Conservation (phyloP, 2,113 vertebrate species). For the Oreochromis niloticus region DNA sequence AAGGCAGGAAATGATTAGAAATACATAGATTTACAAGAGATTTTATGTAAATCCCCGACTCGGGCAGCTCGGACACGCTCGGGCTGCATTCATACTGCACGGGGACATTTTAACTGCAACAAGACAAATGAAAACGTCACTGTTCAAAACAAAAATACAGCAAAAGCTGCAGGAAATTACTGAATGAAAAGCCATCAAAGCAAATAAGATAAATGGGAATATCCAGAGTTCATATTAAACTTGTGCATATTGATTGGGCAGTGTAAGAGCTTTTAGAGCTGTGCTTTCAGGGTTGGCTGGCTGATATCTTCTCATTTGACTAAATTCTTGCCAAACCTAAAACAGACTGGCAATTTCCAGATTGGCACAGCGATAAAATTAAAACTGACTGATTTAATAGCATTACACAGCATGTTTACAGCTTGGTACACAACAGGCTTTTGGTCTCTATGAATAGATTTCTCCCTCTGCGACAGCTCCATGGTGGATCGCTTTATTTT, state of each 20-base stretch:
- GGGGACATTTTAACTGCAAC: neutral
- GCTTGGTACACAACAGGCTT: neutral
- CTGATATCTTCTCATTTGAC: neutral
- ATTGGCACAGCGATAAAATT: neutral
- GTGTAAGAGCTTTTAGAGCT: accelerated
- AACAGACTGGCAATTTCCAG: neutral
- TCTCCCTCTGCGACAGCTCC: neutral
- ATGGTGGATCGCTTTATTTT: neutral
- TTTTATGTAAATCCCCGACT: neutral
- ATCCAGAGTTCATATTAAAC: neutral
- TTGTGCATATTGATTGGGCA: neutral
- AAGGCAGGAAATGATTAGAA: neutral
- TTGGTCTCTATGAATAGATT: neutral
- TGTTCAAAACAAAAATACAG: neutral
- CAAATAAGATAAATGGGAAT: neutral
- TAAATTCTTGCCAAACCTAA: neutral
- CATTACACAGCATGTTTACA: neutral
- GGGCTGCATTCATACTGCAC: neutral
- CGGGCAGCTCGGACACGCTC: neutral
- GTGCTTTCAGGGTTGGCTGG: neutral
- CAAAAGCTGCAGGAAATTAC: neutral
- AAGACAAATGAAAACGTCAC: neutral
- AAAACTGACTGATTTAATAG: neutral
- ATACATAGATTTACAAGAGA: neutral
- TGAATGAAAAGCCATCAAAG: neutral